A percentile compares a stretch with the other conserved stretches of the same genome.
Evolutionary conservation across 92 coral and sea anemone genomes (phyloP).

Genomic region (Galaxea fascicularis): DNA sequence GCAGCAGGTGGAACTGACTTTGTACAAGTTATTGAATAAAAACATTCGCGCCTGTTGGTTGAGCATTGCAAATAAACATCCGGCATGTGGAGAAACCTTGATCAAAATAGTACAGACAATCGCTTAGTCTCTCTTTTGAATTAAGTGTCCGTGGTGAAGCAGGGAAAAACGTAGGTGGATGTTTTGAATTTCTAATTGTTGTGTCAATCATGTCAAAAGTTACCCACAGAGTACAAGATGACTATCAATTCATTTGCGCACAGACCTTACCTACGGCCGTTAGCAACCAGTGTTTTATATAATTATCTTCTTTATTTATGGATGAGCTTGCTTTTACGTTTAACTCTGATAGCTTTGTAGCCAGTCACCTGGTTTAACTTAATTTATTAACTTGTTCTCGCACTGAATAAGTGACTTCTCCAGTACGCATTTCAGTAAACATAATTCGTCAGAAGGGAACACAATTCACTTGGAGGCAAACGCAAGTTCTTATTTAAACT

Average conservation of each 20-base stretch:
- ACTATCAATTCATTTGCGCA: neutral
- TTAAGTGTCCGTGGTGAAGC: neutral
- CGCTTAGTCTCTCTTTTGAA: neutral
- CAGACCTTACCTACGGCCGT: neutral
- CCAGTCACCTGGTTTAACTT: neutral
- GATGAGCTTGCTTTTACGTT: neutral
- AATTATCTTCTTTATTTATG: constrained; percentile 9
- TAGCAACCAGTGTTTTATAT: neutral
- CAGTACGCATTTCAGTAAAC: neutral
- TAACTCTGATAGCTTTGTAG: neutral
- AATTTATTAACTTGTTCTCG: neutral
- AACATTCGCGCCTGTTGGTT: neutral
- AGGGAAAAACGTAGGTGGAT: neutral
- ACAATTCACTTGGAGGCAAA: neutral
- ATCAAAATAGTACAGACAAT: constrained; percentile 14
- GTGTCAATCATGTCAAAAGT: neutral
- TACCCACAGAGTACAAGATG: neutral
- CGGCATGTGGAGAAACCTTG: neutral
- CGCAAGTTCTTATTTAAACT: neutral
- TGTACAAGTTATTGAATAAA: neutral
- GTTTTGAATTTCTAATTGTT: neutral
- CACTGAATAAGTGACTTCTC: neutral
- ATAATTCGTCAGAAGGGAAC: neutral
- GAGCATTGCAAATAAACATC: neutral
- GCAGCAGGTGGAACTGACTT: constrained; percentile 11